These are phyloP conservation scores for Tipula unca DNA, from an alignment of 2,888 invertebrate genomes.

Conservation along the genomic window DNA sequence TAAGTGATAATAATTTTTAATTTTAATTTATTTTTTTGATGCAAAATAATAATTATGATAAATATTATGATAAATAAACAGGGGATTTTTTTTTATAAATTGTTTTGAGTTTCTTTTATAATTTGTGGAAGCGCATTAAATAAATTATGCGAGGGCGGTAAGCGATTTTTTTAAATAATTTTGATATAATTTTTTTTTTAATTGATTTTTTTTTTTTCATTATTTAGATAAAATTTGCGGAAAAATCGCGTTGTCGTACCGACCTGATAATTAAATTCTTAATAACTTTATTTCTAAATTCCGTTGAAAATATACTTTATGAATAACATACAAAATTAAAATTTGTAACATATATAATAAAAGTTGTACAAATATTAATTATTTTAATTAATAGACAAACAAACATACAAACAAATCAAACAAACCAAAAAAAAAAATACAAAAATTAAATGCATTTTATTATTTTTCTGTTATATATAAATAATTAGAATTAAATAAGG, in stretches of 20 bases:
- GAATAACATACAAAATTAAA: conserved; percentile 15
- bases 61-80: conserved; percentile 3
- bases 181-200: not conserved
- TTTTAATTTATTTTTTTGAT: not conserved
- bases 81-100: not conserved
- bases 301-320: not conserved
- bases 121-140: not conserved
- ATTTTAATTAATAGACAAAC: not conserved
- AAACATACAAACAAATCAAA: conserved; percentile 9
- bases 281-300: not conserved
- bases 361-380: not conserved
- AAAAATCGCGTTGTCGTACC: not conserved
- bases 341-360: not conserved
- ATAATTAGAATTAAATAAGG: not conserved
- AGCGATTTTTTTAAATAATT: not conserved
- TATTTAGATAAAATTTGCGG: not conserved
- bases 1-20: conserved; percentile 8
- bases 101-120: not conserved
- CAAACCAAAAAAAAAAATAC: not conserved
- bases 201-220: not conserved
- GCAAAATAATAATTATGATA: not conserved
- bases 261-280: not conserved
- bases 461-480: not conserved
- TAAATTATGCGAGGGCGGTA: not conserved
- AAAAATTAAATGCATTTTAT: not conserved